Conservation (phyloP, 2,888 invertebrate species). For the Hartigia nigra region DNA sequence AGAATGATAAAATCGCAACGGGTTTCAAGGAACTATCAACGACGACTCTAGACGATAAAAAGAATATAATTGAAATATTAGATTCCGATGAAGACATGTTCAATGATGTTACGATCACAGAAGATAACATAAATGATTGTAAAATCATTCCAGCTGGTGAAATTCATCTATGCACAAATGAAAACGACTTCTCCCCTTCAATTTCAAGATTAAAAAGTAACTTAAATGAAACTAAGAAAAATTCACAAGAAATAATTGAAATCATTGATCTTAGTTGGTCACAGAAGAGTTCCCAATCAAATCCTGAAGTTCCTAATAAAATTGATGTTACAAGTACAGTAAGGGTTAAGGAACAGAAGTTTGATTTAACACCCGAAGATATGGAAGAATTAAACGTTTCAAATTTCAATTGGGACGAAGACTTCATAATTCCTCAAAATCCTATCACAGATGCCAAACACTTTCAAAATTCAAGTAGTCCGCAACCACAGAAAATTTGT, state of each 20-base stretch:
- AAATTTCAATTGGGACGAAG: conserved; percentile 17
- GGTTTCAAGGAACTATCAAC: background rate
- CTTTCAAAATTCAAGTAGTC: too few species aligned
- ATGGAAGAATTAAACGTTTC: background rate
- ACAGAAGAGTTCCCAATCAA: background rate
- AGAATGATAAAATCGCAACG: background rate
- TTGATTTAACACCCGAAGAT: background rate
- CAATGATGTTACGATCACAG: background rate
- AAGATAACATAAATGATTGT: too few species aligned
- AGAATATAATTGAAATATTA: conserved; percentile 14
- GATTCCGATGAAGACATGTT: conserved; percentile 52
- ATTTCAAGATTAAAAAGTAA: too few species aligned
- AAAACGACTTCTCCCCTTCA: too few species aligned
- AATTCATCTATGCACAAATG: too few species aligned
- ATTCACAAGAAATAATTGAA: too few species aligned
- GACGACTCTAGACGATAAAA: conserved; percentile 8
- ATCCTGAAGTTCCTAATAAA: background rate
- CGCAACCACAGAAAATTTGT: too few species aligned
- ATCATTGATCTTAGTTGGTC: background rate
- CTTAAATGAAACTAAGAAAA: too few species aligned
- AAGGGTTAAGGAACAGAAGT: background rate
- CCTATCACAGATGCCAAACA: too few species aligned
- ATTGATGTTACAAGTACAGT: background rate
- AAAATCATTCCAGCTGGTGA: too few species aligned
- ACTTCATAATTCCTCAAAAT: conserved; percentile 2